A percentile compares a stretch with the other conserved stretches of the same genome.
These are phyloP conservation scores for Sturnira hondurensis DNA, from an alignment of 2,113 vertebrate species.

Conservation along the genomic window DNA sequence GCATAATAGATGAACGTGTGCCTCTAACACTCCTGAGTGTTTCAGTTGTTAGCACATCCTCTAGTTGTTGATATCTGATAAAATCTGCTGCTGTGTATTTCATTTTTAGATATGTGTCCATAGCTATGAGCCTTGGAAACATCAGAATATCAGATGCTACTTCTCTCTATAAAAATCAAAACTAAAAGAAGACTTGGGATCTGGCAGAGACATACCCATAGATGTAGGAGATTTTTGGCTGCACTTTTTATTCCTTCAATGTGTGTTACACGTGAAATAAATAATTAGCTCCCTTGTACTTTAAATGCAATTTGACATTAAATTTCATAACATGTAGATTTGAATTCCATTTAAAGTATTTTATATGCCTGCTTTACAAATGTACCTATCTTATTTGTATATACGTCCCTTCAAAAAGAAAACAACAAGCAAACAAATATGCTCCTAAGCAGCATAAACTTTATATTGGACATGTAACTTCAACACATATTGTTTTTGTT, in stretches of 20 bases:
- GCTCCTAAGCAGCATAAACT: neutral
- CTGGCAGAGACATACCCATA: neutral
- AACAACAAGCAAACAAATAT: neutral
- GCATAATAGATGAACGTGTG: conserved; percentile 43
- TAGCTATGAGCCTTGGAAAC: neutral
- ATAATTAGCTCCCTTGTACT: neutral
- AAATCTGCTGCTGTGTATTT: neutral
- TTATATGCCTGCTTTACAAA: neutral
- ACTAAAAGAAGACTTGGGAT: neutral
- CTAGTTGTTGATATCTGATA: neutral
- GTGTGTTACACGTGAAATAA: neutral
- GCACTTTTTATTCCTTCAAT: neutral
- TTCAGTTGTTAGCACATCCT: neutral
- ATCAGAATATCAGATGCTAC: neutral
- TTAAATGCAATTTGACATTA: neutral
- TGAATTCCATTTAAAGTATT: neutral
- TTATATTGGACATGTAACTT: neutral
- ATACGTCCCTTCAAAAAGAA: neutral
- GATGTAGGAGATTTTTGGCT: neutral
- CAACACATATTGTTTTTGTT: neutral
- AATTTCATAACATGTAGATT: neutral
- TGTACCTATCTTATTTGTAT: neutral
- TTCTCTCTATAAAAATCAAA: neutral
- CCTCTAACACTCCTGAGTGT: conserved; percentile 16
- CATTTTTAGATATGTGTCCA: neutral